These are phyloP conservation scores for Tribolium madens DNA, from an alignment of 1,140 invertebrate species.

Conservation along the genomic window DNA sequence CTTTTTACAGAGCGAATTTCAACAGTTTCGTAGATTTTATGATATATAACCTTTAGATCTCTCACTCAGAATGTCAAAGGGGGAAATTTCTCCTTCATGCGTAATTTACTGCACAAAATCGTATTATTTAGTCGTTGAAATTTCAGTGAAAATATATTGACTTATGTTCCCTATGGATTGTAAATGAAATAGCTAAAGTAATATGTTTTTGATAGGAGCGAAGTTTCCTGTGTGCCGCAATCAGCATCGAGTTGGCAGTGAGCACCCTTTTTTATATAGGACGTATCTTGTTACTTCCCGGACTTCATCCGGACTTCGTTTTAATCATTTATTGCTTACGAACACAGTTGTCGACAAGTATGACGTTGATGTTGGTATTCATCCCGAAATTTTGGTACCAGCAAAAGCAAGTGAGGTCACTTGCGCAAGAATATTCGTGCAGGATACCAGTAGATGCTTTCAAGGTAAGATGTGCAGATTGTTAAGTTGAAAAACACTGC, in stretches of 20 bases:
- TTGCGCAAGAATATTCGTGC: conserved; percentile 75
- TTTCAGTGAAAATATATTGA: too few species aligned
- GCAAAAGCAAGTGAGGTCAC: conserved; percentile 73
- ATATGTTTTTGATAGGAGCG: conserved; percentile 72
- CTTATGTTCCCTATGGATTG: too few species aligned
- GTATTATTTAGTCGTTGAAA: too few species aligned
- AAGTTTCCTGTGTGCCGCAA: conserved; percentile 80
- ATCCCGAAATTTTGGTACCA: conserved; percentile 85
- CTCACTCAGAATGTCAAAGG: too few species aligned
- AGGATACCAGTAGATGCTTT: conserved; percentile 73
- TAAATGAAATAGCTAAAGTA: not conserved
- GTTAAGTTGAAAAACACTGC: too few species aligned
- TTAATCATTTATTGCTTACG: conserved; percentile 78
- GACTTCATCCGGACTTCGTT: conserved; percentile 77
- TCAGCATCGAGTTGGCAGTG: conserved; percentile 80
- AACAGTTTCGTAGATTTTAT: too few species aligned
- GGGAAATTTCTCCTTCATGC: too few species aligned
- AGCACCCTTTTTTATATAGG: conserved; percentile 78
- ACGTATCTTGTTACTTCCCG: conserved; percentile 72
- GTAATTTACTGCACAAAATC: too few species aligned
- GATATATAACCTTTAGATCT: too few species aligned
- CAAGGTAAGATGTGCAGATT: conserved; percentile 66
- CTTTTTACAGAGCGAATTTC: too few species aligned
- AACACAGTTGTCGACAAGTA: conserved; percentile 82
- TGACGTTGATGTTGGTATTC: conserved; percentile 81